Conservation (phyloP, 2,113 vertebrate genomes). For the Chloropsis cyanopogon region DNA sequence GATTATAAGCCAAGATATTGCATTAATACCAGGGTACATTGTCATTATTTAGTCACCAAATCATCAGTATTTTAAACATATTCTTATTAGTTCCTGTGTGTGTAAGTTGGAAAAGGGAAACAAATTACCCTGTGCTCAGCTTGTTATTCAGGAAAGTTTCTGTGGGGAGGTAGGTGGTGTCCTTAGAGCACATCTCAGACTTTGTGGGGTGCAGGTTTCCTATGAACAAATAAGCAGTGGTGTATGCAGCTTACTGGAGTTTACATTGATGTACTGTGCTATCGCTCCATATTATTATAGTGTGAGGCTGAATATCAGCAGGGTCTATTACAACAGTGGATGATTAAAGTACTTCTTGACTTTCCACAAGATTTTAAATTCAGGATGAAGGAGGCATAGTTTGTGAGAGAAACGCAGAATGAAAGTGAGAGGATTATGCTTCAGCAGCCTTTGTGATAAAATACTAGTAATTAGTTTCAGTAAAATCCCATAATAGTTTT, state of each 20-base stretch:
- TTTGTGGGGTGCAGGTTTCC: not conserved
- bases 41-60: constrained; percentile 62
- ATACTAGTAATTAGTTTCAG: constrained; percentile 76
- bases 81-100: constrained; percentile 26
- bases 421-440: constrained; percentile 60
- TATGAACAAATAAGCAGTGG: not conserved
- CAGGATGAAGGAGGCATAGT: constrained; percentile 40
- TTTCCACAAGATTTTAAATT: constrained; percentile 66
- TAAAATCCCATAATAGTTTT: constrained; percentile 71
- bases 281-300: constrained; percentile 43
- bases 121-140: not conserved
- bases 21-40: constrained; percentile 63
- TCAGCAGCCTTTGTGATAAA: constrained; percentile 71
- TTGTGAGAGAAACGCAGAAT: not conserved
- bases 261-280: not conserved
- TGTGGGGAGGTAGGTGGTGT: not conserved
- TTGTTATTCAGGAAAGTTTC: constrained; percentile 21
- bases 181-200: not conserved
- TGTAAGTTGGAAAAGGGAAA: not conserved
- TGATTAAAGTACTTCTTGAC: constrained; percentile 67
- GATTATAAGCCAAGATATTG: constrained; percentile 51
- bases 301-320: constrained; percentile 36
- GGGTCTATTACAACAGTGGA: constrained; percentile 49
- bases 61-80: constrained; percentile 41
- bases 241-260: not conserved